Evolutionary conservation across 53 echinoderm and acorn worm genomes (phyloP).

Genomic region (Crossaster papposus): DNA sequence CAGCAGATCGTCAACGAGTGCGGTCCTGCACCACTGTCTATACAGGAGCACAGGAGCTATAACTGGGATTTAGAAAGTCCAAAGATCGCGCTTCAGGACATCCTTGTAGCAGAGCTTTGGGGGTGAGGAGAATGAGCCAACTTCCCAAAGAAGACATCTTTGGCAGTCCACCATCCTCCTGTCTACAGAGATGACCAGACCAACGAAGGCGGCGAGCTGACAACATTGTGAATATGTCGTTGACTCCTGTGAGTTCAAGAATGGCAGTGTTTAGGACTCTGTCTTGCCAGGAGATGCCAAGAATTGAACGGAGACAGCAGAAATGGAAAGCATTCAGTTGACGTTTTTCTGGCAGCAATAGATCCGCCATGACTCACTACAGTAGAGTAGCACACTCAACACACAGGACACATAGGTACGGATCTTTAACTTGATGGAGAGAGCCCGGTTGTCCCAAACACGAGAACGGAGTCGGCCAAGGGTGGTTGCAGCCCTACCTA

Average conservation of each 20-base stretch:
- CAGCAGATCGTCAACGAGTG: too few relatives aligned
- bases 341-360: neutral
- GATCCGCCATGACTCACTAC: neutral
- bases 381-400: too few relatives aligned
- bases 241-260: neutral
- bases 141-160: neutral
- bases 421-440: too few relatives aligned
- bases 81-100: too few relatives aligned
- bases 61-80: too few relatives aligned
- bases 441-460: too few relatives aligned
- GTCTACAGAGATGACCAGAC: neutral
- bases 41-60: too few relatives aligned
- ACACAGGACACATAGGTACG: neutral
- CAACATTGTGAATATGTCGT: neutral
- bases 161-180: neutral
- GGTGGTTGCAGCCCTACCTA: too few relatives aligned
- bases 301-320: neutral
- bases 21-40: too few relatives aligned
- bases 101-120: neutral
- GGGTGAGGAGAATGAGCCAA: too few relatives aligned
- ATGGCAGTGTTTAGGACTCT: neutral
- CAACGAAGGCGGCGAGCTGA: too few relatives aligned
- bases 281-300: neutral
- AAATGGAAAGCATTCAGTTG: neutral
- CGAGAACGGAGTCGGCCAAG: too few relatives aligned